These are phyloP conservation scores for Cyprinodon diabolis DNA, from an alignment of 2,797 vertebrate genomes.

Conservation along the genomic window DNA sequence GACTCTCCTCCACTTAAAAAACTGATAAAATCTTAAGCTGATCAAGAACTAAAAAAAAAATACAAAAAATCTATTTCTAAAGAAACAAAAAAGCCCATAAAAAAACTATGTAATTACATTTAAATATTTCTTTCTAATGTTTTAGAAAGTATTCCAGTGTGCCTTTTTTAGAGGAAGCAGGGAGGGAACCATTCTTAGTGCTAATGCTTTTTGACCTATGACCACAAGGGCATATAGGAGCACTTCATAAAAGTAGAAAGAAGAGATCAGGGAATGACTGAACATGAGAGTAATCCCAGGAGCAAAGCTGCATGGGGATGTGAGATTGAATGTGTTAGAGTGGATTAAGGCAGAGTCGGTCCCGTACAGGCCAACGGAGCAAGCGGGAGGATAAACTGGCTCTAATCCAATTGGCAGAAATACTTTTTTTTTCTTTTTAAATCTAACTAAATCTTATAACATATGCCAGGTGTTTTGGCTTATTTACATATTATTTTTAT, in stretches of 20 bases:
- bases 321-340: slow-evolving; percentile 54
- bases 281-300: slow-evolving; percentile 62
- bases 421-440: slow-evolving; percentile 16
- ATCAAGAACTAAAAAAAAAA: not conserved
- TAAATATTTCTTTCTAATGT: not conserved
- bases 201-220: slow-evolving; percentile 24
- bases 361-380: slow-evolving; percentile 44
- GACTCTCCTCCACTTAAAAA: not conserved
- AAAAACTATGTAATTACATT: not conserved
- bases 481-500: slow-evolving; percentile 9
- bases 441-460: slow-evolving; percentile 18
- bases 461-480: slow-evolving; percentile 9
- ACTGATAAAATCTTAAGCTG: not conserved
- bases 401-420: slow-evolving; percentile 48
- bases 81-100: not conserved
- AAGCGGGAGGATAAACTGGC: slow-evolving; percentile 38
- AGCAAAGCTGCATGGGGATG: slow-evolving; percentile 58
- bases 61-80: not conserved
- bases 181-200: slow-evolving; percentile 12
- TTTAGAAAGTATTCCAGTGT: not conserved
- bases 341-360: slow-evolving; percentile 61
- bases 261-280: slow-evolving; percentile 60
- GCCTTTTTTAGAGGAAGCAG: slow-evolving; percentile 7
- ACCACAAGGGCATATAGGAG: slow-evolving; percentile 23
- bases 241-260: slow-evolving; percentile 40